These are phyloP conservation scores for Drosophila sordidapex DNA, from an alignment of 2,888 invertebrate species.

Conservation along the genomic window DNA sequence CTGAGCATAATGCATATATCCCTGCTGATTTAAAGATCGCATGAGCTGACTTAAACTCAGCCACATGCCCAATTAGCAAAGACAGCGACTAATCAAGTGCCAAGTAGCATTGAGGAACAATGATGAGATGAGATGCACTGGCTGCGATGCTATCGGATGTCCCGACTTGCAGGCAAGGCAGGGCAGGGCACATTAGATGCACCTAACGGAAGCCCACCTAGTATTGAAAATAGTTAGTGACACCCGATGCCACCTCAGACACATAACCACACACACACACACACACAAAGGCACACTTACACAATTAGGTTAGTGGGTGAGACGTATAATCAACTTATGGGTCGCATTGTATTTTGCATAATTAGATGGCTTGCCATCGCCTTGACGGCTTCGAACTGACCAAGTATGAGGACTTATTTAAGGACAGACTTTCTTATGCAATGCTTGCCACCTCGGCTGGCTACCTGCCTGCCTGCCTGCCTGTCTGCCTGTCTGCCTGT, in stretches of 20 bases:
- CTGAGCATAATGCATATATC: slow-evolving; percentile 55
- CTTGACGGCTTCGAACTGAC: slow-evolving; percentile 51
- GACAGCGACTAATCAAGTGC: slow-evolving; percentile 72
- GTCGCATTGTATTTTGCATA: slow-evolving; percentile 68
- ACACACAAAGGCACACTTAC: slow-evolving; percentile 13
- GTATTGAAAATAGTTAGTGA: slow-evolving; percentile 55
- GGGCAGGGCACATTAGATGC: slow-evolving; percentile 17
- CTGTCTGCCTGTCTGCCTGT: slow-evolving; percentile 27
- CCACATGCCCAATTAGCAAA: slow-evolving; percentile 60
- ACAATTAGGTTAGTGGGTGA: slow-evolving; percentile 79
- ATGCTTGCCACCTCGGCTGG: slow-evolving; percentile 9
- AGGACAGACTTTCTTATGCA: slow-evolving; percentile 38
- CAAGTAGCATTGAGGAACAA: slow-evolving; percentile 72
- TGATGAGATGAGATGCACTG: slow-evolving; percentile 51
- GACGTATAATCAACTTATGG: slow-evolving; percentile 78
- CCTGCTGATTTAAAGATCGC: slow-evolving; percentile 2
- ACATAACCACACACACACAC: slow-evolving; percentile 5
- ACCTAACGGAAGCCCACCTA: slow-evolving; percentile 32
- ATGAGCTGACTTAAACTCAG: slow-evolving; percentile 8
- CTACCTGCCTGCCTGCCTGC: slow-evolving; percentile 21
- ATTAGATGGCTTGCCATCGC: slow-evolving; percentile 66
- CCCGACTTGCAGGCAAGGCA: slow-evolving; percentile 60
- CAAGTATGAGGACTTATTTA: slow-evolving; percentile 50
- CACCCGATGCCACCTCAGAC: slow-evolving; percentile 44
- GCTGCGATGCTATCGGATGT: slow-evolving; percentile 56